These are phyloP conservation scores for Pyrochroa serraticornis DNA, from an alignment of 2,888 invertebrate species.

Conservation along the genomic window DNA sequence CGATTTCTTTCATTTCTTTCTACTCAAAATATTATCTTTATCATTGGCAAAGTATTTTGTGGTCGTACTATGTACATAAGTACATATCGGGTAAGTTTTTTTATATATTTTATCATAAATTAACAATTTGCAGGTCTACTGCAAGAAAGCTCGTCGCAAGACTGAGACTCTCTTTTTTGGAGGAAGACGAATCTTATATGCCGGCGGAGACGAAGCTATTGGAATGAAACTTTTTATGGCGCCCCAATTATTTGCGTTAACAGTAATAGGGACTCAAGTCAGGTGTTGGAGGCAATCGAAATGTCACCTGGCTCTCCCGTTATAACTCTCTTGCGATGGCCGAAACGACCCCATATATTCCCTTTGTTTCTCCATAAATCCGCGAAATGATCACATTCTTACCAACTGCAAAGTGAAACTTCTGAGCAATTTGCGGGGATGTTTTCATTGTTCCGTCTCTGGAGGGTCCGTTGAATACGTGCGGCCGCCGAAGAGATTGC, in stretches of 20 bases:
- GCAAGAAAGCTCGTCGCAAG: no score
- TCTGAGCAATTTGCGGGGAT: conserved; percentile 51
- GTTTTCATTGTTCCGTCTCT: conserved; percentile 39
- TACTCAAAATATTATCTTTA: no score
- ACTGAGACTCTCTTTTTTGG: no score
- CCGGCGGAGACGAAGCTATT: no score
- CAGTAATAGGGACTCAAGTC: conserved; percentile 47
- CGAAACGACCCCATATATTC: conserved; percentile 51
- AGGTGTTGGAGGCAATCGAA: conserved; percentile 52
- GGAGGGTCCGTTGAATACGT: conserved; percentile 16
- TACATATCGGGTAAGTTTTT: no score
- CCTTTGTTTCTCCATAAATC: conserved; percentile 52
- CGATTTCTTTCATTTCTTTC: no score
- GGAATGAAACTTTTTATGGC: no score
- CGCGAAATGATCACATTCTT: conserved; percentile 51
- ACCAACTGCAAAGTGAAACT: conserved; percentile 52
- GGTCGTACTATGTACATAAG: no score
- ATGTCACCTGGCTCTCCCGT: conserved; percentile 49
- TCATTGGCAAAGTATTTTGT: no score
- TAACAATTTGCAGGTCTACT: no score
- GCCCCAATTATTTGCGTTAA: background rate
- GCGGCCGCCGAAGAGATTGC: conserved; percentile 2
- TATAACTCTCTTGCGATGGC: conserved; percentile 44
- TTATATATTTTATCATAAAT: no score
- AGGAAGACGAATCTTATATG: no score